Conservation (phyloP, 37 sponge, comb jelly and placozoan genomes). For the Axinella damicornis region DNA sequence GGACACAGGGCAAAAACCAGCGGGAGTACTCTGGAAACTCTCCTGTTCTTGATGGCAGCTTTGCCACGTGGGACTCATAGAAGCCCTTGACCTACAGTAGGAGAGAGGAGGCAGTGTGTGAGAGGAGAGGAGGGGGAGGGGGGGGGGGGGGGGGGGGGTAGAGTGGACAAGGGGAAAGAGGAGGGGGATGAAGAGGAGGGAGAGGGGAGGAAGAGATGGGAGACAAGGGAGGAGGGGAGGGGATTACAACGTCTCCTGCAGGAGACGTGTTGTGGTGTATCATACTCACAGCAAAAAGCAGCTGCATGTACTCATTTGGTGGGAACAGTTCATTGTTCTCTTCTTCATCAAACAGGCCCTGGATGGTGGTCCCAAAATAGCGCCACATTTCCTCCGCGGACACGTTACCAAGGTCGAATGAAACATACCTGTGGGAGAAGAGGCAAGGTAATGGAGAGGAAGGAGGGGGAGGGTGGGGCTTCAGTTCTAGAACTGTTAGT, state of each 20-base stretch:
- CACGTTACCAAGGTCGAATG: conserved; percentile 61
- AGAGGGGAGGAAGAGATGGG: too few species aligned
- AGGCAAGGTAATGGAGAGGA: too few species aligned
- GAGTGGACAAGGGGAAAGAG: too few species aligned
- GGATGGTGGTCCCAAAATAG: conserved; percentile 45
- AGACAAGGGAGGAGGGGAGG: too few species aligned
- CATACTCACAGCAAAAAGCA: conserved; percentile 63
- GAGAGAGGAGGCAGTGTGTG: too few species aligned
- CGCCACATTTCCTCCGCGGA: conserved; percentile 65
- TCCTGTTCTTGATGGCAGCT: conserved; percentile 6
- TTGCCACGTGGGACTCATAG: conserved; percentile 61
- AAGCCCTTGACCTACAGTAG: conserved; percentile 58
- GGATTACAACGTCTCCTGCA: not conserved
- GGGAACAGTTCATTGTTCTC: conserved; percentile 61
- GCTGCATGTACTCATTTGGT: conserved; percentile 62
- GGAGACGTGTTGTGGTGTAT: too few species aligned
- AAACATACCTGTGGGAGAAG: conserved; percentile 13
- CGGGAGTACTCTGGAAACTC: conserved; percentile 58
- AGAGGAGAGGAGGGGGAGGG: too few species aligned
- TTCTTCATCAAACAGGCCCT: conserved; percentile 56
- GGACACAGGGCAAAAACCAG: conserved; percentile 81
- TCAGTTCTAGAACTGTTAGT: too few species aligned
- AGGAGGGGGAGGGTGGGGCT: too few species aligned
- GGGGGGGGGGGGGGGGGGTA: too few species aligned
- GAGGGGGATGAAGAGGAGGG: too few species aligned